Evolutionary conservation across 2,888 invertebrate species (phyloP), one percentile per base, ranked within the genome.

Genomic region (Cactoblastis cactorum): DNA sequence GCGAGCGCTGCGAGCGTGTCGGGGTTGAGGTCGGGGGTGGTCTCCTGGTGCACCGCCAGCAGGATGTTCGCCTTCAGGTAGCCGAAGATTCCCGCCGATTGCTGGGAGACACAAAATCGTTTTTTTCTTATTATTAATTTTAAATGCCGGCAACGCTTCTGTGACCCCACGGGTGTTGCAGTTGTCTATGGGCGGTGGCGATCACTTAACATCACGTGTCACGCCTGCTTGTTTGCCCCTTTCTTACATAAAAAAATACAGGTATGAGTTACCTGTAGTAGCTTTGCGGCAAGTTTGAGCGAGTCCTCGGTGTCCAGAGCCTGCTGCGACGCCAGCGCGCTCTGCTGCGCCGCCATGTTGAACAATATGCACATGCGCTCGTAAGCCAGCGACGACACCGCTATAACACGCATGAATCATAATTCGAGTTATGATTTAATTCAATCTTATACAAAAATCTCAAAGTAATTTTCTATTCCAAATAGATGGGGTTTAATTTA

Each of bases 351-450:
- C 32, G 95, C 99, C 67, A 98, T 96, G 87, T 99, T 99, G 89
- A 98, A 99, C 49, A 99, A 91, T 49, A 99, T 93, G 73, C 98
- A 98, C 50, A 97, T 94, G 74, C 96, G 96, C 88, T 99, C 99
- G 81, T 95, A 99, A 1, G 95, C 92, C 63, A 98, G 90, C 0
- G 97, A 96, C 52, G 96, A 93, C 57, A 98, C 93, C 11, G 97
- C 97, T 98, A 82, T 67, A 22, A 58, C 53, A n/a, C n/a, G n/a
- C n/a, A n/a, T n/a, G n/a, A n/a, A n/a, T n/a, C n/a, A n/a, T n/a
- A n/a, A n/a, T n/a, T n/a, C n/a, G n/a, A n/a, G n/a, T n/a, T n/a
- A n/a, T n/a, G n/a, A n/a, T n/a, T n/a, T n/a, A n/a, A n/a, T n/a
- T n/a, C n/a, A n/a, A n/a, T n/a, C n/a, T n/a, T n/a, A n/a, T n/a